Base-by-base conservation (phyloP, 2,888 invertebrate genomes). In the Phyllotreta cruciferae region DNA sequence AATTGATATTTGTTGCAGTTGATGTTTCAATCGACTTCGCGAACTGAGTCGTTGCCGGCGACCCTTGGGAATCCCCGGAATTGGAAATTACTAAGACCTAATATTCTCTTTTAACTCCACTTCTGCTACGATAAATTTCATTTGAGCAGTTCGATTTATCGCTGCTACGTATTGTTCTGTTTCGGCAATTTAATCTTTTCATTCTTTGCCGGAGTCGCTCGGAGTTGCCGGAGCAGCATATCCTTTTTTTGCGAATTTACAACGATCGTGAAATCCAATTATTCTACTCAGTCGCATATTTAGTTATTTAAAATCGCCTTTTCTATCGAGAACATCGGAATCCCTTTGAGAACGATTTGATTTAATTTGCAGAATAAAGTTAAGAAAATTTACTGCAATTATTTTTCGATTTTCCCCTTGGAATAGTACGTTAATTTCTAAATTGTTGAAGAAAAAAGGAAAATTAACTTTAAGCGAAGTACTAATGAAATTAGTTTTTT, bases 1-100 rank as follows among this genome's bases (percentile, higher is more conserved):
- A 68, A 67, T 69, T 70, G 66, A 69, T 70, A 68, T 66, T 68
- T 67, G 69, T 63, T 67, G 66, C 67, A 62, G 63, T 54, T 60
- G 63, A 67, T 70, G 66, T 70, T 66, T 67, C 64, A 66, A 66
- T 64, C 55, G 68, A 61, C 66, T 69, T 55, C 52, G 63, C 61
- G 34, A 60, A 53, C 60, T 39, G 57, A 60, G 60, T 58, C 56
- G 54, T 14, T 60, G 47, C 52, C 52, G 55, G 56, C 37, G 64
- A 64, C 68, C 65, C 61, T 63, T 62, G 66, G 67, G 63, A 67
- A 52, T 52, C 62, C 56, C 56, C 60, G 47, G 53, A 65, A 67
- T 63, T 62, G 60, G 49, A 62, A 65, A 67, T 69, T 63, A 64
- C 62, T 41, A 64, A 67, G 65, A 65, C 53, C 62, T 66, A 67